These are phyloP conservation scores for Pseudonaja textilis DNA, from an alignment of 2,113 vertebrate species.

Conservation along the genomic window DNA sequence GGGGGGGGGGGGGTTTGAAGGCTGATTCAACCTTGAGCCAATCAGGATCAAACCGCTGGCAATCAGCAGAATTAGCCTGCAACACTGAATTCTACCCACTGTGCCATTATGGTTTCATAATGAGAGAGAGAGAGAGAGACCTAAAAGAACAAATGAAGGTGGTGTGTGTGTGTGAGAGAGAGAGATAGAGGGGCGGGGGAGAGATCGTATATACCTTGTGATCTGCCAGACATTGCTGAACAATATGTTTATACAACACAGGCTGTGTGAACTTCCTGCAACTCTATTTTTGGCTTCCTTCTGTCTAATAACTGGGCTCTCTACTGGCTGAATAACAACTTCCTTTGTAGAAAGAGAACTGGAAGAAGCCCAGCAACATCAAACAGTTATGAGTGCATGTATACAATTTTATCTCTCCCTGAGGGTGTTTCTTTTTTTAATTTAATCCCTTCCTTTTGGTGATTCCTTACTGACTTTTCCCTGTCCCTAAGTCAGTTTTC, in stretches of 20 bases:
- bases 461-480: not conserved
- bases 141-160: not conserved
- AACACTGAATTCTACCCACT: too few relatives aligned
- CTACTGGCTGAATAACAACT: not conserved
- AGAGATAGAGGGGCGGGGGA: too few relatives aligned
- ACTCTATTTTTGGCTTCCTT: conserved; percentile 20
- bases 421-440: not conserved
- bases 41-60: too few relatives aligned
- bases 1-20: too few relatives aligned
- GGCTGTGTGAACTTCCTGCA: conserved; percentile 4
- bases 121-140: too few relatives aligned
- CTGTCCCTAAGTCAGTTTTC: conserved; percentile 25
- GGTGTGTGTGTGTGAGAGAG: not conserved
- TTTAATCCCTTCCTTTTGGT: conserved; percentile 1
- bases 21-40: too few relatives aligned
- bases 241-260: conserved; percentile 31
- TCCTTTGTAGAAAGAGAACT: not conserved
- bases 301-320: conserved; percentile 15
- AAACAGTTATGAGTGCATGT: conserved; percentile 26
- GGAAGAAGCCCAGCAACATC: conserved; percentile 9
- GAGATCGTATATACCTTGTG: conserved; percentile 3
- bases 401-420: not conserved
- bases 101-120: too few relatives aligned
- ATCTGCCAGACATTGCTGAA: conserved; percentile 33
- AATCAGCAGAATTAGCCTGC: too few relatives aligned